Conservation (phyloP, 2,797 vertebrate genomes). For the Chiloscyllium punctatum region DNA sequence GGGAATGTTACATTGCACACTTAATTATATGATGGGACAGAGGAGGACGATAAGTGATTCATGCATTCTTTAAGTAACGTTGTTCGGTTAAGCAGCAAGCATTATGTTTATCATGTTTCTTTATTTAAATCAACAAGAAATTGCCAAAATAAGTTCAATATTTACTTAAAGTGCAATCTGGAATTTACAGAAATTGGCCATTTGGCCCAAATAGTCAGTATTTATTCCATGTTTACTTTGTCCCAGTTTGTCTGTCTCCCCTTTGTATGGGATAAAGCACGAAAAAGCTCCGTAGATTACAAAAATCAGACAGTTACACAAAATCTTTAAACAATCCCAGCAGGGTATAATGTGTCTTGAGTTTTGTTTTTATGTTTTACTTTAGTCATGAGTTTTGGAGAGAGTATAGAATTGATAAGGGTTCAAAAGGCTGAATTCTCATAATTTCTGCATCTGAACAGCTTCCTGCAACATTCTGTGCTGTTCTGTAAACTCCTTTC, state of each 20-base stretch:
- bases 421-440: too few species aligned
- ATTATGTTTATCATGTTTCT: background rate
- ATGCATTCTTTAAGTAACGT: background rate
- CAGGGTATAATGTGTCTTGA: too few species aligned
- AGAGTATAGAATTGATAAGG: too few species aligned
- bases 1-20: background rate
- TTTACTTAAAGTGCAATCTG: background rate
- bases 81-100: background rate
- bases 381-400: too few species aligned
- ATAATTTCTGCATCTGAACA: too few species aligned
- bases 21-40: background rate
- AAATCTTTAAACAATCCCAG: too few species aligned
- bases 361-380: background rate
- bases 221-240: background rate
- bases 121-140: too few species aligned
- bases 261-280: background rate
- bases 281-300: background rate
- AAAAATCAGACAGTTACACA: background rate
- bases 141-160: background rate
- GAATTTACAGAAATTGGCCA: background rate
- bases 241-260: too few species aligned
- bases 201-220: background rate
- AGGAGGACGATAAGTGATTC: background rate
- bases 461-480: too few species aligned
- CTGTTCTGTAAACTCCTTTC: too few species aligned